A percentile compares a stretch with the other conserved stretches of the same genome.
Conservation (phyloP, 2,797 vertebrate species). For the Ataeniobius toweri region DNA sequence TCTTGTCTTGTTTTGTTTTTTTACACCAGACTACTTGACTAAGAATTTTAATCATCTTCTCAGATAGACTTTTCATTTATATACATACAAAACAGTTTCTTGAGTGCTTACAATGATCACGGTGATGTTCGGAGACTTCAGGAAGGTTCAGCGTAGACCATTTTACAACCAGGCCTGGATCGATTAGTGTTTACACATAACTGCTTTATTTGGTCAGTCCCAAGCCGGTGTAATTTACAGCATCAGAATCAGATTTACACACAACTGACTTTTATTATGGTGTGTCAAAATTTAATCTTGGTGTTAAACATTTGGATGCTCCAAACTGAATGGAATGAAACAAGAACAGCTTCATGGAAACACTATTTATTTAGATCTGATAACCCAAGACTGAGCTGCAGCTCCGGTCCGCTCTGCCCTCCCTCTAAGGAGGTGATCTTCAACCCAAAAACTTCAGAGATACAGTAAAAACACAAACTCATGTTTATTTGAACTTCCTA, state of each 20-base stretch:
- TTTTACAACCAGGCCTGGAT: slow-evolving; percentile 65
- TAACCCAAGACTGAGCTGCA: slow-evolving; percentile 53
- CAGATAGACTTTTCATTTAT: slow-evolving; percentile 84
- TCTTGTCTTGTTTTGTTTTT: slow-evolving; percentile 81
- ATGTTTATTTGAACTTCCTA: slow-evolving; percentile 33
- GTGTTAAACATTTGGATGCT: slow-evolving; percentile 42
- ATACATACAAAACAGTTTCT: slow-evolving; percentile 88
- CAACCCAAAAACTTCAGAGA: slow-evolving; percentile 59
- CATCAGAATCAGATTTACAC: slow-evolving; percentile 22
- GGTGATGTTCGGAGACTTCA: slow-evolving; percentile 78
- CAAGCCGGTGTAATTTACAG: slow-evolving; percentile 33
- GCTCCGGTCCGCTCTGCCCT: slow-evolving; percentile 70
- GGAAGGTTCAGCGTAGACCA: slow-evolving; percentile 71
- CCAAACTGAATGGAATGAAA: slow-evolving; percentile 43
- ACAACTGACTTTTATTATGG: slow-evolving; percentile 11
- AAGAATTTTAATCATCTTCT: slow-evolving; percentile 81
- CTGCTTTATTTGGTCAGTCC: slow-evolving; percentile 37
- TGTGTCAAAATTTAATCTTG: slow-evolving; percentile 19
- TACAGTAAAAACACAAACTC: slow-evolving; percentile 59
- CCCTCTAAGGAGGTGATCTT: slow-evolving; percentile 77
- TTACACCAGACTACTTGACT: slow-evolving; percentile 89
- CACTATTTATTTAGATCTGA: slow-evolving; percentile 36
- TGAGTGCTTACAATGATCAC: slow-evolving; percentile 80
- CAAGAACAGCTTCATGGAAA: slow-evolving; percentile 41
- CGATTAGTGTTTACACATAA: slow-evolving; percentile 49